Percentiles rank a stretch among this genome's conserved stretches.
Evolutionary conservation across 2,888 invertebrate genomes (phyloP).

Genomic region (Cataglyphis cursor): DNA sequence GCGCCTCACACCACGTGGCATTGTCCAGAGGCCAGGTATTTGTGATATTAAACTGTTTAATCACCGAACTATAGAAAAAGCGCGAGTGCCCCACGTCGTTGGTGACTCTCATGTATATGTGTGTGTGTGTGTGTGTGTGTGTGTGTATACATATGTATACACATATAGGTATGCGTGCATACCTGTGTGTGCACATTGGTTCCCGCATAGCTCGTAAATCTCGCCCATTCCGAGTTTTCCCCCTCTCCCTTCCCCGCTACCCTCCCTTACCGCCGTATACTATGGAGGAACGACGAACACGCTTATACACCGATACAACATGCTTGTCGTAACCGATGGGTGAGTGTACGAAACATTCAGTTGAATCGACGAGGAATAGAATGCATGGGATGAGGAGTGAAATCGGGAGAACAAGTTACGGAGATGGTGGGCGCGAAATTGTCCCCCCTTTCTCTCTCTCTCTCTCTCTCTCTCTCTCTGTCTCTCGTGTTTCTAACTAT

Average conservation of each 20-base stretch:
- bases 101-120: constrained; percentile 39
- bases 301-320: constrained; percentile 78
- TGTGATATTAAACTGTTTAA: constrained; percentile 83
- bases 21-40: constrained; percentile 73
- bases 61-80: constrained; percentile 81
- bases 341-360: constrained; percentile 55
- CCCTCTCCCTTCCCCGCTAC: not conserved
- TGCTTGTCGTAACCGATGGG: constrained; percentile 66
- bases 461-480: not conserved
- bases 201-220: constrained; percentile 82
- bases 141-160: not conserved
- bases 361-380: constrained; percentile 55
- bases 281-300: constrained; percentile 64
- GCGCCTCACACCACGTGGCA: constrained; percentile 58
- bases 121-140: not conserved
- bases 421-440: constrained; percentile 4
- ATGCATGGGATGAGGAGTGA: constrained; percentile 42
- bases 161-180: constrained; percentile 1
- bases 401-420: constrained; percentile 36
- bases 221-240: constrained; percentile 65
- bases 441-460: not conserved
- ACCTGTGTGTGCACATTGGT: constrained; percentile 59
- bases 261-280: constrained; percentile 23
- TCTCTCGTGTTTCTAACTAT: not conserved
- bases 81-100: constrained; percentile 60